Evolutionary conservation across 1,140 invertebrate species (phyloP).

Genomic region (Paramacrobiotus metropolitanus): DNA sequence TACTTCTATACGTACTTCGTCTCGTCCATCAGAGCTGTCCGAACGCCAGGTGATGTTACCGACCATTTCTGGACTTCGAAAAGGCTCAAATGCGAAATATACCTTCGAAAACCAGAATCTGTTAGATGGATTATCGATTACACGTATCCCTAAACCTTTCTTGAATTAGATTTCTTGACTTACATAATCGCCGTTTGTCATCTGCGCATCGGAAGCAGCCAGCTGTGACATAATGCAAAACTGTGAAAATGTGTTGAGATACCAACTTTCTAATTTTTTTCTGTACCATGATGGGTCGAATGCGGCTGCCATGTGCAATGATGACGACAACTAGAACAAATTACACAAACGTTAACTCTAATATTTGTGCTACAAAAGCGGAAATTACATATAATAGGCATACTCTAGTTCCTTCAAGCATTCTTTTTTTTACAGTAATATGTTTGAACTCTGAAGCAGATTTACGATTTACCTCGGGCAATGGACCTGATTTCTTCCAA

Average conservation of each 20-base stretch:
- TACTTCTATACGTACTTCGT: neutral
- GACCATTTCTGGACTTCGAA: neutral
- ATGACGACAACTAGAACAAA: neutral
- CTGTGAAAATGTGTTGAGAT: neutral
- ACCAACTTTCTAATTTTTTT: too few species aligned
- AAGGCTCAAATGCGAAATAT: neutral
- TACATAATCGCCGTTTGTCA: constrained; percentile 2
- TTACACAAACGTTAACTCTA: too few species aligned
- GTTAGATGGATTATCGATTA: neutral
- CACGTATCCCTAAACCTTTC: too few species aligned
- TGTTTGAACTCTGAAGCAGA: too few species aligned
- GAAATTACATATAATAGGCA: too few species aligned
- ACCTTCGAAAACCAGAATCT: too few species aligned
- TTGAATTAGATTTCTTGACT: too few species aligned
- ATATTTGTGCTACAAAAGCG: too few species aligned
- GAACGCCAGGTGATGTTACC: neutral
- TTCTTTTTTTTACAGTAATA: too few species aligned
- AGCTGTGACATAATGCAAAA: neutral
- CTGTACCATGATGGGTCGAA: constrained; percentile 4
- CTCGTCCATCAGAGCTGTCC: neutral
- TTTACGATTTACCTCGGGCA: neutral
- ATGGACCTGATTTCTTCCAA: neutral
- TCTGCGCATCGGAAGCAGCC: neutral
- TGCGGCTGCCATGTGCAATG: neutral
- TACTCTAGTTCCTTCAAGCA: too few species aligned